Conservation (phyloP, 2,888 invertebrate genomes). For the Drosophila neoperkinsi region DNA sequence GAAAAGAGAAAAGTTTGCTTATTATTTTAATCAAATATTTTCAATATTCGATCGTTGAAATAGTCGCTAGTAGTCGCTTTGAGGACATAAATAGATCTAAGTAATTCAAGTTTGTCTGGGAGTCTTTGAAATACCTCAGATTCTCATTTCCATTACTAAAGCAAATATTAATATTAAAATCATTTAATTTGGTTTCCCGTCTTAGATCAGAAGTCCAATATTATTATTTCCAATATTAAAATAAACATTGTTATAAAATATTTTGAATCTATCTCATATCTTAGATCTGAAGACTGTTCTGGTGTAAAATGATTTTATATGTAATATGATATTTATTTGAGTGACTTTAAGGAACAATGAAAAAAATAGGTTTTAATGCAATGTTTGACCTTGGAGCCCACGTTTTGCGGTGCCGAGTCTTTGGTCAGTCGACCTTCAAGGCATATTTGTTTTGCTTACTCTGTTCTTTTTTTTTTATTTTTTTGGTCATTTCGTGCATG, state of each 20-base stretch:
- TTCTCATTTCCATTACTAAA: not conserved
- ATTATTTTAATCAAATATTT: not conserved
- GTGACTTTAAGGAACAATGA: not conserved
- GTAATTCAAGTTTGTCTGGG: not conserved
- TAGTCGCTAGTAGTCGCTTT: too few relatives aligned
- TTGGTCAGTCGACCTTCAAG: constrained; percentile 50
- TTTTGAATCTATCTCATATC: not conserved
- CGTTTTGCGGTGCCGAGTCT: constrained; percentile 8
- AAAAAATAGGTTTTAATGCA: not conserved
- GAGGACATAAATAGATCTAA: too few relatives aligned
- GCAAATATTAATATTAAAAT: not conserved
- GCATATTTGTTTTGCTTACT: constrained; percentile 1
- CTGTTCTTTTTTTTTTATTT: not conserved
- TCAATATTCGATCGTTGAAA: not conserved
- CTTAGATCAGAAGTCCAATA: not conserved
- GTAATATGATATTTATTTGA: not conserved
- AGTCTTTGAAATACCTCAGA: not conserved
- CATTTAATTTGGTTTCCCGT: not conserved
- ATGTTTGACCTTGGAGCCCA: constrained; percentile 31
- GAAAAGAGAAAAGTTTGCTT: not conserved
- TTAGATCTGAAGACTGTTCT: not conserved
- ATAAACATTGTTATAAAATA: not conserved
- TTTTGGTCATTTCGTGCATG: constrained; percentile 55
- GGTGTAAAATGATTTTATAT: not conserved
- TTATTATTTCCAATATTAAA: not conserved